Base-by-base conservation (phyloP, 1,140 invertebrate genomes). In the Proctacanthus coquilletti region DNA sequence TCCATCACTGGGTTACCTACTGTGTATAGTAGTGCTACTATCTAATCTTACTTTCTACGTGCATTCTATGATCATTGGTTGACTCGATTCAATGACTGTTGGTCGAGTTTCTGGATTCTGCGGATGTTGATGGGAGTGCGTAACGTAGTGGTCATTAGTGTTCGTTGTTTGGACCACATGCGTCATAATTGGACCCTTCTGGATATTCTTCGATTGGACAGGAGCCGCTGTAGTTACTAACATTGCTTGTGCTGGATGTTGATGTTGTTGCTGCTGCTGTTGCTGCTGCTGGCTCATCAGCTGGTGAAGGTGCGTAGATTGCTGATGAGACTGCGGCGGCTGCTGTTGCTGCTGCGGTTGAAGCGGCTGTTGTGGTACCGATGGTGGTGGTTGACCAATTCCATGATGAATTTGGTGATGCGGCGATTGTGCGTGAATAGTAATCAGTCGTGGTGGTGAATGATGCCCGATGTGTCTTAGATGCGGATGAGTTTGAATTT, bases 51-150 rank as follows among this genome's bases (percentile, higher is more conserved):
- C 13, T 11, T 17, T 44, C 40, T 84, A 86, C 62, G 81, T 85
- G 65, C 83, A 86, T 65, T 85, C 81, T 48, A 86, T 85, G 47
- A 85, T 83, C 63, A 84, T 80, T 19, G 80, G 81, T 56, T 84
- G 81, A 45, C 72, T 84, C 27, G 80, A 82, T 62, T 85, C 81
- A 57, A 86, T 86, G 35, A 84, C 81, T 48, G 74, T 81, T 21
- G 80, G 80, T 23, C 81, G 65, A 20, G 74, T 72, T 50, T 81
- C 79, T 42, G 72, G 72, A 21, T 68, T 45, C 43, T 66, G 66
- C 43, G 66, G 62, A 18, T 66, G 52, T 63, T 41, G 60, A 41
- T 63, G 62, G 21, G 46, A 52, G 33, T 48, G 52, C 48, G 35
- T 31, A 36, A 41, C 23, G 30, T 36, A 47, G 41, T 38, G 50